Percentiles rank a stretch among this genome's conserved stretches.
These are phyloP conservation scores for Adelosebastes latens DNA, from an alignment of 2,797 vertebrate species.

Conservation along the genomic window DNA sequence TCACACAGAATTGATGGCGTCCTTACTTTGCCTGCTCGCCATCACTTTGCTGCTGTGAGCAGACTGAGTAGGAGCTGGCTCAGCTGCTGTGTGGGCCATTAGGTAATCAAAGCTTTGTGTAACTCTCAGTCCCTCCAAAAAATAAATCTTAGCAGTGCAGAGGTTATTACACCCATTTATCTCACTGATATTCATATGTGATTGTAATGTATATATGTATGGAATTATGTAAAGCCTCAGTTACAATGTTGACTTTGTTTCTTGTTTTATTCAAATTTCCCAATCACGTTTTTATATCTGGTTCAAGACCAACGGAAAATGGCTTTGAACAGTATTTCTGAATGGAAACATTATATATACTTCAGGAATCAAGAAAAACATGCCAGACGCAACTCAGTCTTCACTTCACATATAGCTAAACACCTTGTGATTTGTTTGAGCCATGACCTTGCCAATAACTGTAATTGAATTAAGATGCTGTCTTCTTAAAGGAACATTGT, in stretches of 20 bases:
- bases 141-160: conserved; percentile 7
- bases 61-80: background rate
- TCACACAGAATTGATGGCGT: conserved; percentile 49
- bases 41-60: conserved; percentile 51
- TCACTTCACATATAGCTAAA: background rate
- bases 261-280: background rate
- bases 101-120: conserved; percentile 28
- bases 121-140: background rate
- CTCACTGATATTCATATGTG: conserved; percentile 17
- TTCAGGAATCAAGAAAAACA: background rate
- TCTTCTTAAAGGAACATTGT: background rate
- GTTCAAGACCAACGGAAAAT: conserved; percentile 44
- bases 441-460: conserved; percentile 8
- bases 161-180: conserved; percentile 19
- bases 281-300: background rate
- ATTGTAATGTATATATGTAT: conserved; percentile 37
- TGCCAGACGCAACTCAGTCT: background rate
- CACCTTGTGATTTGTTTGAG: background rate
- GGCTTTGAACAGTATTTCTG: conserved; percentile 55
- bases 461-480: background rate
- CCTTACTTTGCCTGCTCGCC: conserved; percentile 66
- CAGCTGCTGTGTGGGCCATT: conserved; percentile 9
- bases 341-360: background rate
- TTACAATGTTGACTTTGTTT: conserved; percentile 29
- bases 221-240: conserved; percentile 15